Evolutionary conservation across 2,797 vertebrate genomes (phyloP).

Genomic region (Pseudopleuronectes americanus): DNA sequence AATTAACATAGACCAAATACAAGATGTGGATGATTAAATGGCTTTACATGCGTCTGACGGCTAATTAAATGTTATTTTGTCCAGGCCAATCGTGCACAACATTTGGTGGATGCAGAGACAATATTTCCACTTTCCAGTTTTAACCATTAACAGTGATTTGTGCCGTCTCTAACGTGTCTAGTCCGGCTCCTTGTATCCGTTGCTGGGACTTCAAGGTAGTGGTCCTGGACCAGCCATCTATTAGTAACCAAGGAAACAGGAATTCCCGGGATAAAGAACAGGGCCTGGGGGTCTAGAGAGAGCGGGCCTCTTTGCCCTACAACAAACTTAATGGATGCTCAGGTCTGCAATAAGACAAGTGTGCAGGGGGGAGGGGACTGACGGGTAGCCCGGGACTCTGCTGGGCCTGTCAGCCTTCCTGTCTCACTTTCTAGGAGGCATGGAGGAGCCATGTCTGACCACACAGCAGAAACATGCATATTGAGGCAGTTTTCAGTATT

Average conservation of each 20-base stretch:
- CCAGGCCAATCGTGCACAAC: background rate
- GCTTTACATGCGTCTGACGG: background rate
- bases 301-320: conserved; percentile 35
- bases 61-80: background rate
- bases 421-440: conserved; percentile 22
- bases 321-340: conserved; percentile 64
- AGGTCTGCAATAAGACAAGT: conserved; percentile 37
- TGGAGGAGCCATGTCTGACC: conserved; percentile 9
- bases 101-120: background rate
- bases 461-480: conserved; percentile 12
- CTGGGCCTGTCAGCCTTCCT: conserved; percentile 15
- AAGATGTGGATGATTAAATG: background rate
- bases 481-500: background rate
- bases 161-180: background rate
- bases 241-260: conserved; percentile 62
- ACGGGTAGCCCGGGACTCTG: conserved; percentile 18
- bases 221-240: conserved; percentile 46
- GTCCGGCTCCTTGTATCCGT: conserved; percentile 14
- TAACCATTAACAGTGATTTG: background rate
- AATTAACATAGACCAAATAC: background rate
- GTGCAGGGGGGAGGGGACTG: conserved; percentile 48
- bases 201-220: conserved; percentile 30
- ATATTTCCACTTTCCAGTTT: background rate
- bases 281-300: conserved; percentile 48
- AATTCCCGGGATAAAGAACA: conserved; percentile 48